A percentile compares a stretch with the other conserved stretches of the same genome.
Evolutionary conservation across 2,888 invertebrate species (phyloP).

Genomic region (Sarcophaga rosellei): DNA sequence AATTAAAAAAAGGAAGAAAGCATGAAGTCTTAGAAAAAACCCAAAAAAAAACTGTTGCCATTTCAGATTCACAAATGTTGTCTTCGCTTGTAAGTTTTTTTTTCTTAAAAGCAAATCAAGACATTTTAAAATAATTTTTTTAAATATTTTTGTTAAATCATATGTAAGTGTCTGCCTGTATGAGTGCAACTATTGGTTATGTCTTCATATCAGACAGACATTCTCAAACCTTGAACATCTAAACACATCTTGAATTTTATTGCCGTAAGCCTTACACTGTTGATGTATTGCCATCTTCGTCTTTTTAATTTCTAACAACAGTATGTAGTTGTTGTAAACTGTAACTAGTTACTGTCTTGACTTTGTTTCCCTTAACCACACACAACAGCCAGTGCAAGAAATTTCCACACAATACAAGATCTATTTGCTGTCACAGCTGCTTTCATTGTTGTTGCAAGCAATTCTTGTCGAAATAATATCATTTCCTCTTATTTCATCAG

Average conservation of each 20-base stretch:
- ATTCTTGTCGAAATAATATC: slow-evolving; percentile 38
- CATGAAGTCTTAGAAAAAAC: background rate
- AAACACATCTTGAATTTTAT: no score
- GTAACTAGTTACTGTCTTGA: background rate
- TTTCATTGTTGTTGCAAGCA: slow-evolving; percentile 6
- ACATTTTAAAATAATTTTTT: background rate
- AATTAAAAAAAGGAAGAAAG: background rate
- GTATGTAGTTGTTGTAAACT: background rate
- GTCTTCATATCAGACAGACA: no score
- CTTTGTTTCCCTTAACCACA: background rate
- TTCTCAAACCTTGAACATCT: no score
- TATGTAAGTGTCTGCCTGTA: background rate
- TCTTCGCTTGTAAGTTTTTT: background rate
- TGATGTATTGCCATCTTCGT: background rate
- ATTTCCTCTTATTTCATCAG: slow-evolving; percentile 40
- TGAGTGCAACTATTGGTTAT: background rate
- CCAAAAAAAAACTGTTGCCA: background rate
- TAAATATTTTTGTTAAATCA: background rate
- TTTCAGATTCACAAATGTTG: background rate
- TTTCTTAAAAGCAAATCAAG: background rate
- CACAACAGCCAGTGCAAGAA: background rate
- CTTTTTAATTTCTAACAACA: no score
- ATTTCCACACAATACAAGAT: background rate
- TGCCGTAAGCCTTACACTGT: background rate
- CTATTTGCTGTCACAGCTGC: background rate